Base-by-base conservation (phyloP, 2,888 invertebrate genomes). In the Epinotia ramella region DNA sequence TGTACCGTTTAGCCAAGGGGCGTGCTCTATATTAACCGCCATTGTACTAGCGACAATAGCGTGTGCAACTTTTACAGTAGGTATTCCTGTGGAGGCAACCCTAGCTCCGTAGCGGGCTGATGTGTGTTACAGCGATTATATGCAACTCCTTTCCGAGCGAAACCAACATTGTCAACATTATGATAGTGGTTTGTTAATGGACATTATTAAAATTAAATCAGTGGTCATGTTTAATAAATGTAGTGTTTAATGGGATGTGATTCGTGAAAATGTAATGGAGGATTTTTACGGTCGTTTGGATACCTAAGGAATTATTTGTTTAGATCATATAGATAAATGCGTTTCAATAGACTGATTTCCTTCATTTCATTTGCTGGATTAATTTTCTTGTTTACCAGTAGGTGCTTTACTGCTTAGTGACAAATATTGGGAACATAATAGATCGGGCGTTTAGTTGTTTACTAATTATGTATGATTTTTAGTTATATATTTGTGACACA, bases 401-500 rank as follows among this genome's bases (percentile, higher is more conserved):
- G 4, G 18, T 9, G 49, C 16, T 49, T n/a, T 49, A 16, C 49
- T 1, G 12, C 49, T 16, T 16, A n/a, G 7, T n/a, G n/a, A n/a
- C 4, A n/a, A 53, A n/a, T 53, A 53, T n/a, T n/a, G 53, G 1
- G 16, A 53, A 5, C 46, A 2, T 49, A 53, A n/a, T 49, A 1
- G 44, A 4, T 49, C 13, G 6, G n/a, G 53, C n/a, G n/a, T 12
- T 63, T 9, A n/a, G 24, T 49, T n/a, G 13, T 24, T 3, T 28
- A 65, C 9, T 1, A 16, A 18, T 3, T 24, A 12, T n/a, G 13
- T 24, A 12, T n/a, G 13, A 44, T 18, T 4, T 57, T 57, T 7
- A 62, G 53, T 65, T 67, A 53, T 13, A 67, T 20, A 16, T 82
- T 73, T 78, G 84, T 83, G 82, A 82, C 88, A 85, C 86, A 85